phyloP scores from a whole-genome alignment of 2,888 invertebrate genomes.

The Gymnocheta viridis region DNA sequence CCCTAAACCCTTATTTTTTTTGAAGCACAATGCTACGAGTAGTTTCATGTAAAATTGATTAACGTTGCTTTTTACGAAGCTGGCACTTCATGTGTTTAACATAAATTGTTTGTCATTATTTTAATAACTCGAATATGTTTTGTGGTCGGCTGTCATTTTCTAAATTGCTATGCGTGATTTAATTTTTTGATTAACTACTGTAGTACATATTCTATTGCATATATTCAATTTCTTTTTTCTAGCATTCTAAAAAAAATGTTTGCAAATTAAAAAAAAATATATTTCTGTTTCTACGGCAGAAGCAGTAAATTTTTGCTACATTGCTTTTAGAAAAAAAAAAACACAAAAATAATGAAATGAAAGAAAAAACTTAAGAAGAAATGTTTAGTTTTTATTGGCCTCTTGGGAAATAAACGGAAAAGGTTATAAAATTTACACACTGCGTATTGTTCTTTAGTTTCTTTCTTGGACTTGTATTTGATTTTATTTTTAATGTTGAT shows the following conservation, averaged over 20 bases:
- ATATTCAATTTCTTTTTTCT: neutral
- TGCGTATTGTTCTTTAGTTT: neutral
- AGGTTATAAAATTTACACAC: neutral
- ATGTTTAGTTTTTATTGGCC: neutral
- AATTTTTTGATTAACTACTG: neutral
- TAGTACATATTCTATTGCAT: no score
- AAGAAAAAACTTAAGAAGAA: neutral
- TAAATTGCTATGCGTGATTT: neutral
- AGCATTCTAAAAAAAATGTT: neutral
- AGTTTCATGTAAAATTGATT: no score
- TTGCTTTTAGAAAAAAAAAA: neutral
- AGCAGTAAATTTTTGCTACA: neutral
- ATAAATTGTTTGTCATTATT: no score
- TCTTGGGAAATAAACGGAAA: neutral
- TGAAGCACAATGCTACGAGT: no score
- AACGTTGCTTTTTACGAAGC: no score
- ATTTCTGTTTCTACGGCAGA: neutral
- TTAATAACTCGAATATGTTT: neutral
- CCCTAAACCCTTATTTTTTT: no score
- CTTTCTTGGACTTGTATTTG: neutral
- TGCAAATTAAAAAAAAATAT: neutral
- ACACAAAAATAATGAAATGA: no score
- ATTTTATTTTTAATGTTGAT: conserved; percentile 9
- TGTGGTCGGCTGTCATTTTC: neutral
- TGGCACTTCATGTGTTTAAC: no score